These are phyloP conservation scores for Carlito syrichta DNA, from an alignment of 2,113 vertebrate species.

Conservation along the genomic window DNA sequence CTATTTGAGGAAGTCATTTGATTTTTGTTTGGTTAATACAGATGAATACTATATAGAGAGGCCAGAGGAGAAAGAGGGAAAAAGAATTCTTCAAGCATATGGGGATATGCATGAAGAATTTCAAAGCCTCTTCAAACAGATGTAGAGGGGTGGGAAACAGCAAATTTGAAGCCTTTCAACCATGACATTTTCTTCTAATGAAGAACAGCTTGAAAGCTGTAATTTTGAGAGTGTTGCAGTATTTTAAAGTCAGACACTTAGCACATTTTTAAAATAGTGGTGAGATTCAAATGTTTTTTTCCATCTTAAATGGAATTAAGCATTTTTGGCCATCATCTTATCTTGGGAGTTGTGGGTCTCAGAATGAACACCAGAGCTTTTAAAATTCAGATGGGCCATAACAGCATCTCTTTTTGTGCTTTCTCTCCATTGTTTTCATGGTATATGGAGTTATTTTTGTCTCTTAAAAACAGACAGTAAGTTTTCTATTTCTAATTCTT, in stretches of 20 bases:
- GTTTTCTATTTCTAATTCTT: neutral
- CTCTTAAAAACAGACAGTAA: neutral
- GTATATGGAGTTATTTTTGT: neutral
- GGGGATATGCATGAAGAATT: constrained; percentile 9
- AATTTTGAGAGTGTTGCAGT: constrained; percentile 46
- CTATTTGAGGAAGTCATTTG: constrained; percentile 45
- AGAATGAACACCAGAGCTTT: neutral
- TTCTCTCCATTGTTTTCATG: neutral
- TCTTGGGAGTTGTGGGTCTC: neutral
- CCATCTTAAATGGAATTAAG: constrained; percentile 52
- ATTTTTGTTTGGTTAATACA: constrained; percentile 50
- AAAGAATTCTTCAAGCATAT: constrained; percentile 24
- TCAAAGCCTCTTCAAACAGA: constrained; percentile 14
- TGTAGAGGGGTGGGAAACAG: neutral
- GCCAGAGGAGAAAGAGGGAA: neutral
- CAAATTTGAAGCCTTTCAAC: constrained; percentile 36
- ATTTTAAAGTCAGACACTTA: constrained; percentile 64
- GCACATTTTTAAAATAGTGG: constrained; percentile 51
- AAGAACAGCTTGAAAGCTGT: constrained; percentile 51
- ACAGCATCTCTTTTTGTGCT: neutral
- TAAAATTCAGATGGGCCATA: neutral
- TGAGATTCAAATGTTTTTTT: constrained; percentile 25
- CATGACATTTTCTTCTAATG: constrained; percentile 58
- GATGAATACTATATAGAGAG: constrained; percentile 19
- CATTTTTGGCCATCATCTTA: constrained; percentile 23